Base-by-base conservation (phyloP, 2,888 invertebrate genomes). In the Nebria brevicollis region DNA sequence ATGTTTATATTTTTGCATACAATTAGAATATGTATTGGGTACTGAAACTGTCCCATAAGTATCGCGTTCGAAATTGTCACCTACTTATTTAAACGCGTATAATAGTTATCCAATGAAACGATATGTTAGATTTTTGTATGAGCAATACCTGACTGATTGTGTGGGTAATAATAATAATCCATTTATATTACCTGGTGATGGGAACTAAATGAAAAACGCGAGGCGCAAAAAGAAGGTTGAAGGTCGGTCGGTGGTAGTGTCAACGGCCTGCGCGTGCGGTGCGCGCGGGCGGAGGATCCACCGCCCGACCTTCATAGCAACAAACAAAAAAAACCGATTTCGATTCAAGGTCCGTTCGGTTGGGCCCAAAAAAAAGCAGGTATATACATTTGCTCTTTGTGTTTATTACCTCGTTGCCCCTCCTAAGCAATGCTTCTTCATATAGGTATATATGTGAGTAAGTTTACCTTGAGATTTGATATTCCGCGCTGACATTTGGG, bases 201-300 rank as follows among this genome's bases (percentile, higher is more conserved):
- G 20, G 20, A 66, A 66, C 66, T 13, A 15, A 66, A 66, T 8
- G 6, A 66, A 70, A 26, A 70, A 26, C 15, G 13, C 70, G 10
- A 70, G 20, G 70, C 86, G 86, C 87, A 87, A 87, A 86, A 87
- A 85, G 85, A 86, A 88, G 88, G 89, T 89, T 89, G 89, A 89
- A 89, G 89, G 89, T 87, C 89, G 89, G 89, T 88, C 87, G 87
- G 83, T 54, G 82, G 83, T 84, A 86, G 87, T 88, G 89, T 89
- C 88, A 89, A 88, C 86, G 89, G 86, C 88, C 89, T 86, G 86
- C 85, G 85, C 86, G 85, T 85, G 85, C 83, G 85, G 84, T 84
- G 77, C 82, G 83, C 78, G 83, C 78, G 74, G 66, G 82, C 68
- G 78, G 66, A 72, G 68, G 77, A 82, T 80, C 75, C 79, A 80